phyloP scores from a whole-genome alignment of 2,797 vertebrate species.

The Alectoris magna region DNA sequence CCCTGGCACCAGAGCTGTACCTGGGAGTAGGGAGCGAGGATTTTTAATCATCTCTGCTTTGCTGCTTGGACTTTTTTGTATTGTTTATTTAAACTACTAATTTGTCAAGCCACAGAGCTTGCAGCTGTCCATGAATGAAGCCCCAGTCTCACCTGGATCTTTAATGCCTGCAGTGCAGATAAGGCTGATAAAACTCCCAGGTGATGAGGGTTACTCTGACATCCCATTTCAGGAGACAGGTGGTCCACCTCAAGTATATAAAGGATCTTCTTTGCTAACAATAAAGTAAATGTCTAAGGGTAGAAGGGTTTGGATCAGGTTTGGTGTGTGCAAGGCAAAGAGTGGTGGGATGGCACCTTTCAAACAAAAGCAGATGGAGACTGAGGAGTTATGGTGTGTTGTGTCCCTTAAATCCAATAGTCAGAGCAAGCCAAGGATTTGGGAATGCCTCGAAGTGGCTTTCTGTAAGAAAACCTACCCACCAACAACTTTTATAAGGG shows the following conservation, averaged over 20 bases:
- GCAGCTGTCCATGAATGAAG: background rate
- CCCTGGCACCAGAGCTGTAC: background rate
- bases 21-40: background rate
- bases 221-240: background rate
- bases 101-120: background rate
- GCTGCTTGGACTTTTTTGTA: background rate
- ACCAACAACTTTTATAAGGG: background rate
- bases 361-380: background rate
- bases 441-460: background rate
- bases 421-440: background rate
- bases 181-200: background rate
- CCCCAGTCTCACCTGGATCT: background rate
- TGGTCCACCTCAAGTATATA: background rate
- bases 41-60: background rate
- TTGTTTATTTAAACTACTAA: accelerated
- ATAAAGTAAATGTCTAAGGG: background rate
- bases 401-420: background rate
- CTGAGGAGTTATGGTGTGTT: background rate
- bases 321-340: background rate
- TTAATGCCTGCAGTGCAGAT: background rate
- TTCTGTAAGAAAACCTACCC: background rate
- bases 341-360: background rate
- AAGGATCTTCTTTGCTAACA: background rate
- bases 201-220: background rate
- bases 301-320: background rate